phyloP scores from a whole-genome alignment of 1,140 invertebrate species.

The Papilio dardanus region DNA sequence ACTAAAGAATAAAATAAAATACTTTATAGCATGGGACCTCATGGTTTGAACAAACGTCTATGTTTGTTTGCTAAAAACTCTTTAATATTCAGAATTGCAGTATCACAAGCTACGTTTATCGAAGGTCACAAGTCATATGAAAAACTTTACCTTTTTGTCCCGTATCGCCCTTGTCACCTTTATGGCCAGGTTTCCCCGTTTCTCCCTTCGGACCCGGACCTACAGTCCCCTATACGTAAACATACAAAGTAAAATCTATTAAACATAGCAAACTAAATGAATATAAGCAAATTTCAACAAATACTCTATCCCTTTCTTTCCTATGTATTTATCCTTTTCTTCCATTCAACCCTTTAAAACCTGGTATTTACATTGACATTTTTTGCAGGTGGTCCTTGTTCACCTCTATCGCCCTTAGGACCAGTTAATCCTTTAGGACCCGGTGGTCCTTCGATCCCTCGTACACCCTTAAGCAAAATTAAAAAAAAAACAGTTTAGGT shows the following conservation, averaged over 20 bases:
- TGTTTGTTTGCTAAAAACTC: too few species aligned
- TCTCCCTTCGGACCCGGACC: slow-evolving; percentile 50
- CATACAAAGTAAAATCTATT: slow-evolving; percentile 14
- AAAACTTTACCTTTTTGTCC: slow-evolving; percentile 58
- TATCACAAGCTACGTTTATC: too few species aligned
- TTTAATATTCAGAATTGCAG: too few species aligned
- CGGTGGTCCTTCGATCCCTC: slow-evolving; percentile 56
- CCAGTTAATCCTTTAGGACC: slow-evolving; percentile 53
- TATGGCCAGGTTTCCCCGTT: slow-evolving; percentile 50
- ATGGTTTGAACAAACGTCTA: too few species aligned
- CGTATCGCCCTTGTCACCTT: slow-evolving; percentile 59
- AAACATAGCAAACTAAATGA: not conserved
- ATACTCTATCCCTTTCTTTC: not conserved
- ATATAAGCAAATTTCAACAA: not conserved
- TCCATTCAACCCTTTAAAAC: not conserved
- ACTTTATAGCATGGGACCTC: too few species aligned
- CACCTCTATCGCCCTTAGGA: slow-evolving; percentile 61
- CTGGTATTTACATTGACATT: slow-evolving; percentile 54
- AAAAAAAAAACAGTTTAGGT: not conserved
- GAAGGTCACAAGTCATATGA: too few species aligned
- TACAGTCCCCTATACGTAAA: slow-evolving; percentile 46
- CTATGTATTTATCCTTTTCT: not conserved
- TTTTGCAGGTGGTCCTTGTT: slow-evolving; percentile 53
- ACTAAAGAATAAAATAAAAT: too few species aligned
- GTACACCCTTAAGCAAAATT: slow-evolving; percentile 65